phyloP scores from a whole-genome alignment of 2,888 invertebrate genomes.

The Dynastes hyllus region DNA sequence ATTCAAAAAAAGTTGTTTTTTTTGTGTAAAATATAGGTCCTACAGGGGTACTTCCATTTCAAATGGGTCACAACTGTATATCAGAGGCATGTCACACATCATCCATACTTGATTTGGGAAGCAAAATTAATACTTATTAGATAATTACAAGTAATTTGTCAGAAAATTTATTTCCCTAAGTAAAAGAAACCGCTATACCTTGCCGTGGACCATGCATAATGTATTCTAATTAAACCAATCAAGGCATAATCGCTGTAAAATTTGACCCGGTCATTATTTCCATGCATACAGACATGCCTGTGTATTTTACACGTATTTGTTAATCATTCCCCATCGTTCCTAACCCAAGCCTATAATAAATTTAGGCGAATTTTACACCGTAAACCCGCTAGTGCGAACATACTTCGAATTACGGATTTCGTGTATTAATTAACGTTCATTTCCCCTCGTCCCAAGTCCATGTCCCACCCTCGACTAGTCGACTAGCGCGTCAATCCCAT shows the following conservation, averaged over 20 bases:
- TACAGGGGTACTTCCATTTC: too few species aligned
- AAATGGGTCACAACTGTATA: too few species aligned
- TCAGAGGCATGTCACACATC: too few species aligned
- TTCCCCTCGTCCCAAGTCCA: not conserved
- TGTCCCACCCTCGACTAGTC: not conserved
- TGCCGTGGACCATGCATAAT: not conserved
- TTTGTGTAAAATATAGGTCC: too few species aligned
- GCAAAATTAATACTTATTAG: too few species aligned
- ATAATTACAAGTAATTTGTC: too few species aligned
- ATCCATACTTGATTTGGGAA: too few species aligned
- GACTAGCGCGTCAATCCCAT: not conserved
- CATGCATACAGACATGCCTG: not conserved
- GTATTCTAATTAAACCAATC: constrained; percentile 32
- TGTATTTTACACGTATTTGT: not conserved
- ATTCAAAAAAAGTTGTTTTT: too few species aligned
- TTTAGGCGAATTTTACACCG: constrained; percentile 31
- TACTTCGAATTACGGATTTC: constrained; percentile 42
- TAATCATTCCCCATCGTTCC: constrained; percentile 1
- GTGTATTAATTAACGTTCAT: constrained; percentile 39
- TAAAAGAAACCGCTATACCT: not conserved
- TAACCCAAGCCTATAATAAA: constrained; percentile 22
- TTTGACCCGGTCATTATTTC: constrained; percentile 13
- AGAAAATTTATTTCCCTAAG: too few species aligned
- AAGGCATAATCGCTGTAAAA: constrained; percentile 32
- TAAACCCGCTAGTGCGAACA: constrained; percentile 20